These are phyloP conservation scores for Harpalus rubripes DNA, from an alignment of 2,888 invertebrate species.

Conservation along the genomic window DNA sequence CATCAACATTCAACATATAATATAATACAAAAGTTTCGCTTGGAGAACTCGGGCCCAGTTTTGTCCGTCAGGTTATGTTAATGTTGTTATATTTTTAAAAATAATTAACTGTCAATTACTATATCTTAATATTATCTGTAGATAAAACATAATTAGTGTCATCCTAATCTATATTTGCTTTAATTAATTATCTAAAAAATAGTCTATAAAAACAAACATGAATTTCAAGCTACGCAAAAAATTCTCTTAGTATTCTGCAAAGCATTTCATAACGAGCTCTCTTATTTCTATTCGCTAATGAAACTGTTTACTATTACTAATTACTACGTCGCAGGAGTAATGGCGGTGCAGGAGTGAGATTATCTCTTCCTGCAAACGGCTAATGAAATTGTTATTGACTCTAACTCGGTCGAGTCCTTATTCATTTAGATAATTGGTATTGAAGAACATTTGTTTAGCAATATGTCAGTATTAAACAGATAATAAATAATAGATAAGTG, in stretches of 20 bases:
- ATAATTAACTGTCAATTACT: too few relatives aligned
- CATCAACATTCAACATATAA: too few relatives aligned
- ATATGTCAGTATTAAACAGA: neutral
- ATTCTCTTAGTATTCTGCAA: neutral
- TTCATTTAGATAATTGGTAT: constrained; percentile 1
- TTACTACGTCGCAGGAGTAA: neutral
- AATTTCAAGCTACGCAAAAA: neutral
- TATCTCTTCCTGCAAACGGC: neutral
- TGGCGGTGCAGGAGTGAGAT: neutral
- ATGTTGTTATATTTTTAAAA: too few relatives aligned
- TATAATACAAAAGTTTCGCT: too few relatives aligned
- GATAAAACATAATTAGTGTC: too few relatives aligned
- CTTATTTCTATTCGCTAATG: neutral
- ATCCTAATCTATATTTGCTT: too few relatives aligned
- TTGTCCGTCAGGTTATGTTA: too few relatives aligned
- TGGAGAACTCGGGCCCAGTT: too few relatives aligned
- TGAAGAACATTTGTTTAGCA: neutral
- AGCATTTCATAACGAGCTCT: neutral
- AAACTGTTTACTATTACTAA: neutral
- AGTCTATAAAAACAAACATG: neutral
- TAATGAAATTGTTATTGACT: neutral
- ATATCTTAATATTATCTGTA: too few relatives aligned
- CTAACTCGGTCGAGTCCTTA: neutral
- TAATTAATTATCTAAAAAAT: neutral
- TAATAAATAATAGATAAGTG: neutral